Conservation (phyloP, 2,797 vertebrate species). For the Aviceda cuculoides region DNA sequence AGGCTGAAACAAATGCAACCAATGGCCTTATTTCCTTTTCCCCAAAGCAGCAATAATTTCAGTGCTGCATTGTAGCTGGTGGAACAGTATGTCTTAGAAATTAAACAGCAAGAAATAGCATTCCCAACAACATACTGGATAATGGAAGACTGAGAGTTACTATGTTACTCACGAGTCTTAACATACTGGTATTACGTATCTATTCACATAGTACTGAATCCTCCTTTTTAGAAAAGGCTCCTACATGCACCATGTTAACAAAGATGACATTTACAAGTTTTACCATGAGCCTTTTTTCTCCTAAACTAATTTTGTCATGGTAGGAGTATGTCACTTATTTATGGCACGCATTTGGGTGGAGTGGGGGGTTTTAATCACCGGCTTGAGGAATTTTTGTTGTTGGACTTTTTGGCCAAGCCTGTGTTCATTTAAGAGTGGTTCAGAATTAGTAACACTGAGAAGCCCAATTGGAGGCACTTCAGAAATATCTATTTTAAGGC, state of each 20-base stretch:
- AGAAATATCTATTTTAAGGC: neutral
- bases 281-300: neutral
- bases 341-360: conserved; percentile 20
- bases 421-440: neutral
- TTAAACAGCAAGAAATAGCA: neutral
- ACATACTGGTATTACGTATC: neutral
- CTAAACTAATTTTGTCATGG: neutral
- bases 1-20: neutral
- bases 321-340: conserved; percentile 59
- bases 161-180: neutral
- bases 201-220: conserved; percentile 4
- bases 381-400: neutral
- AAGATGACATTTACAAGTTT: conserved; percentile 28
- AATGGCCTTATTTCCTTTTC: neutral
- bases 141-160: conserved; percentile 3
- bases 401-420: neutral
- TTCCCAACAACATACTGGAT: neutral
- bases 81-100: neutral
- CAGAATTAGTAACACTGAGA: neutral
- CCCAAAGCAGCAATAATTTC: neutral
- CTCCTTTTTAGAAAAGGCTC: neutral
- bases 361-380: neutral
- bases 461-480: neutral
- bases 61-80: neutral
- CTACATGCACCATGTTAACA: neutral